phyloP scores from a whole-genome alignment of 2,888 invertebrate genomes.

The Noctuana brunneofusca region DNA sequence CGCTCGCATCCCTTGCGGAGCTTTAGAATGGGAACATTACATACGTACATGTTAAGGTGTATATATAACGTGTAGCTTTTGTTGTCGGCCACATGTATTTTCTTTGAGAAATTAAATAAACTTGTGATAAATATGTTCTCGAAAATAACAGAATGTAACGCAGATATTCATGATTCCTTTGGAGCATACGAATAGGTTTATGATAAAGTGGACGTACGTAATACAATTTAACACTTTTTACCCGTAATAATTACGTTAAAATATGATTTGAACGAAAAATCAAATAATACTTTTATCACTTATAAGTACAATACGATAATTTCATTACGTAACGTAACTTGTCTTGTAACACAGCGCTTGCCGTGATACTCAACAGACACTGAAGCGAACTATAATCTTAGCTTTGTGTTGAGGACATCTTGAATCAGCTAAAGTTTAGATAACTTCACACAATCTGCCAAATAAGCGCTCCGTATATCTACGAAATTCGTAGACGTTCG shows the following conservation, averaged over 20 bases:
- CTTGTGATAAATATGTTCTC: conserved; percentile 6
- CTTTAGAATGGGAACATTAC: conserved; percentile 29
- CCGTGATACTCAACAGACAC: not conserved
- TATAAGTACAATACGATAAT: not conserved
- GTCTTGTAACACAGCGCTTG: not conserved
- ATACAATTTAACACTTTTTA: not conserved
- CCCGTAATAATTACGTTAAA: not conserved
- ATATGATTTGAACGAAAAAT: not conserved
- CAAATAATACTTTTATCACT: not conserved
- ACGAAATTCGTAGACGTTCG: conserved; percentile 54
- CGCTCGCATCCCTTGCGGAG: conserved; percentile 29
- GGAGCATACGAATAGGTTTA: not conserved
- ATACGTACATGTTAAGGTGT: not conserved
- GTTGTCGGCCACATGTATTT: conserved; percentile 7
- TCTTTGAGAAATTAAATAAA: conserved; percentile 18
- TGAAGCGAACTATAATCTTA: not conserved
- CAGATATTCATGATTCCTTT: not conserved
- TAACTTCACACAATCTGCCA: conserved; percentile 12
- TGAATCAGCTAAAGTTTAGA: conserved; percentile 23
- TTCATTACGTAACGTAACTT: not conserved
- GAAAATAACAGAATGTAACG: conserved; percentile 5
- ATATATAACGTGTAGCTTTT: conserved; percentile 22
- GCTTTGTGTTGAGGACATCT: conserved; percentile 6
- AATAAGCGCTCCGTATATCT: conserved; percentile 39
- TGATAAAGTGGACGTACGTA: not conserved